Evolutionary conservation across 2,113 vertebrate genomes (phyloP), one percentile per base, ranked within the genome.

Genomic region (Aix galericulata): DNA sequence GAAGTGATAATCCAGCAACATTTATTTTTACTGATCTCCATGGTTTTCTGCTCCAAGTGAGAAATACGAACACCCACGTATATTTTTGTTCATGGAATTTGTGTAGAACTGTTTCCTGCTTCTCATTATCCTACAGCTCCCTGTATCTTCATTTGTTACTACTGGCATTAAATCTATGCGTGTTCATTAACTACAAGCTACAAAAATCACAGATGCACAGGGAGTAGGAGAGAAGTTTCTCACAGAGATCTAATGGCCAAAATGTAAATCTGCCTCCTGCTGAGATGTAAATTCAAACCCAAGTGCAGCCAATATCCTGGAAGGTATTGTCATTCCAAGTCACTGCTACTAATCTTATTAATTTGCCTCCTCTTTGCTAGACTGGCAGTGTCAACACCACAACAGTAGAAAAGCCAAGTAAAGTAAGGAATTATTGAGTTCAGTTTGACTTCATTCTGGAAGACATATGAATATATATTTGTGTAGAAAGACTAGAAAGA

Each of bases 271-370:
- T 74, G 42, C 36, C 87, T 89, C 56, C 80, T 59, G 48, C 53
- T 92, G 75, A 91, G 66, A 89, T 89, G 80, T 78, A 95, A 94
- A 96, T 92, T 90, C 86, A 94, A 89, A 91, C 50, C 29, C 23
- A 83, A 94, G 26, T 34, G 31, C 50, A 80, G 66, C 42, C 88
- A 95, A 74, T 76, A 89, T 50, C 63, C 93, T 79, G 32, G 58
- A 93, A 91, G 82, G 84, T 72, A 89, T 91, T 91, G 96, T 82
- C 55, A 96, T 42, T 83, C 38, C 48, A 88, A 88, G 38, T 8
- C 6, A 21, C 36, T 72, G 26, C 46, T 62, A 44, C 13, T 92
- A 82, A 93, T 82, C 66, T 79, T 68, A 46, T 71, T 95, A 75
- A 83, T 92, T 91, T 93, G 74, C 18, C 50, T 92, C 25, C n/a